These are phyloP conservation scores for Perithous albicinctus DNA, from an alignment of 2,888 invertebrate species.

Conservation along the genomic window DNA sequence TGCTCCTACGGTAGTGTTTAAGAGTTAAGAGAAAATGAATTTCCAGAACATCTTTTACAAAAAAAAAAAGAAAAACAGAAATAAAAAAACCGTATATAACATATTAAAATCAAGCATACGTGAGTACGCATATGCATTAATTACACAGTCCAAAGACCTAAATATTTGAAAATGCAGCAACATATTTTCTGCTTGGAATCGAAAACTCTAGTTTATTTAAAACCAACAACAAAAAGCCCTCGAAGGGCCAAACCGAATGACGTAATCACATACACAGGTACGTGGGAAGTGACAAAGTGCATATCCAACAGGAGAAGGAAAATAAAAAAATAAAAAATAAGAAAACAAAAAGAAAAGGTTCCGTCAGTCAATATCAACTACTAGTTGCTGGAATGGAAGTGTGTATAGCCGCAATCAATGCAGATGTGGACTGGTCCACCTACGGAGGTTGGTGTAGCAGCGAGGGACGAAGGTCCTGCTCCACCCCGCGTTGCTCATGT, in stretches of 20 bases:
- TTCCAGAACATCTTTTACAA: not conserved
- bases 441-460: conserved; percentile 51
- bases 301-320: conserved; percentile 2
- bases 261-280: conserved; percentile 1
- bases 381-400: conserved; percentile 61
- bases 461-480: conserved; percentile 34
- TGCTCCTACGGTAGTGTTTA: not conserved
- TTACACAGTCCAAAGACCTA: not conserved
- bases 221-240: not conserved
- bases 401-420: conserved; percentile 65
- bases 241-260: not conserved
- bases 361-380: conserved; percentile 50
- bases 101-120: not conserved
- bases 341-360: conserved; percentile 33
- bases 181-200: not conserved
- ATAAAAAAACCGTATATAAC: not conserved
- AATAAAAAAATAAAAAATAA: conserved; percentile 8
- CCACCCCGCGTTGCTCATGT: conserved; percentile 50
- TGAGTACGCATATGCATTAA: not conserved
- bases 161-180: not conserved
- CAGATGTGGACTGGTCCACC: conserved; percentile 69
- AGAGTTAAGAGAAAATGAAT: not conserved
- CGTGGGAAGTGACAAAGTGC: not conserved
- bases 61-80: not conserved
- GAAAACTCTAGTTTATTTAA: not conserved